These are phyloP conservation scores for Thripadectes ignobilis DNA, from an alignment of 2,797 vertebrate species.

Conservation along the genomic window DNA sequence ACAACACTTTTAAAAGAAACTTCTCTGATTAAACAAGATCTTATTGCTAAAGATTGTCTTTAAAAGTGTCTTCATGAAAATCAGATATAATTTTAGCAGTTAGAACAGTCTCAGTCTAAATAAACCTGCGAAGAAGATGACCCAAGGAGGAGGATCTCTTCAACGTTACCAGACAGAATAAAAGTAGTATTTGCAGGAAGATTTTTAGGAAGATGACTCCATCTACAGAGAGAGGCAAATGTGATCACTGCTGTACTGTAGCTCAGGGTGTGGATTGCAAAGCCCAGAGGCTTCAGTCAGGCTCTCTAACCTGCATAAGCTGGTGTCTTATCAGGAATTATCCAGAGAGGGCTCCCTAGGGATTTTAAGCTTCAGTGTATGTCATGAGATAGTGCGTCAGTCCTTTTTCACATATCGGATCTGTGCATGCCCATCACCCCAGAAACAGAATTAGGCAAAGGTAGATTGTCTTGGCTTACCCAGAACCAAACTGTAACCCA, in stretches of 20 bases:
- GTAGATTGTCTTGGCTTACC: neutral
- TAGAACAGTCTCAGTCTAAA: neutral
- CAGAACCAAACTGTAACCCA: neutral
- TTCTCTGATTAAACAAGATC: neutral
- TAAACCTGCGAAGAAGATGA: neutral
- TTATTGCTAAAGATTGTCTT: neutral
- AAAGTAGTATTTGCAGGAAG: neutral
- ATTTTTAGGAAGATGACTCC: neutral
- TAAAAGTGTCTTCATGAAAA: neutral
- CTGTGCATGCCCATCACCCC: fast-evolving
- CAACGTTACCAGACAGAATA: neutral
- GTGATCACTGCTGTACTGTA: fast-evolving
- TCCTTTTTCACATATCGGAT: neutral
- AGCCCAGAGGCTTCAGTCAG: neutral
- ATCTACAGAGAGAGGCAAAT: neutral
- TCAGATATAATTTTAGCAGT: neutral
- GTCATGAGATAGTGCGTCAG: fast-evolving
- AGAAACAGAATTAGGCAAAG: neutral
- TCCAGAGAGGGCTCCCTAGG: neutral
- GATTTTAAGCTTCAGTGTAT: neutral
- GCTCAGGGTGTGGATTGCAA: neutral
- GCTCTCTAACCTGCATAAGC: fast-evolving
- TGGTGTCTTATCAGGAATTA: neutral
- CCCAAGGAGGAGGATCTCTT: neutral
- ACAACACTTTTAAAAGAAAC: neutral